A percentile compares a stretch with the other conserved stretches of the same genome.
These are phyloP conservation scores for Papilio polytes DNA, from an alignment of 1,140 invertebrate species.

Conservation along the genomic window DNA sequence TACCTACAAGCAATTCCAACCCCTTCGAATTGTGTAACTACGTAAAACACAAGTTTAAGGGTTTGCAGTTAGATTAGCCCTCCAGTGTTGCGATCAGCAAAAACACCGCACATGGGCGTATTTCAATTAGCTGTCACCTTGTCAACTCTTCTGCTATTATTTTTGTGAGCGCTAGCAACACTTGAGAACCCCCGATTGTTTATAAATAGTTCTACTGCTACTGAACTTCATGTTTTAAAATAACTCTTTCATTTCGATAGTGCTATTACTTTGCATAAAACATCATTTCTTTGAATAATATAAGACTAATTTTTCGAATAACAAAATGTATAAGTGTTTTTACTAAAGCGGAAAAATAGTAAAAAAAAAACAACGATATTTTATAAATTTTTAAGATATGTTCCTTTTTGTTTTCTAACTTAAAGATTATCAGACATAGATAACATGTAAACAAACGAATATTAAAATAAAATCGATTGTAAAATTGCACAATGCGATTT, in stretches of 20 bases:
- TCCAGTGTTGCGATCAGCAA: conserved; percentile 66
- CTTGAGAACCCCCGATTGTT: conserved; percentile 38
- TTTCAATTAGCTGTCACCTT: conserved; percentile 82
- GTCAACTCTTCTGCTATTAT: conserved; percentile 72
- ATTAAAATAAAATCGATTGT: too few species aligned
- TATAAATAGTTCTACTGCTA: conserved; percentile 46
- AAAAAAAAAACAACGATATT: too few species aligned
- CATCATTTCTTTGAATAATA: not conserved
- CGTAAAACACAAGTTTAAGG: conserved; percentile 57
- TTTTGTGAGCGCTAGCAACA: conserved; percentile 48
- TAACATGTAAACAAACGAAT: too few species aligned
- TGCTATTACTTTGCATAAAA: conserved; percentile 9
- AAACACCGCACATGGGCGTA: conserved; percentile 79
- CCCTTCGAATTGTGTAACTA: conserved; percentile 51
- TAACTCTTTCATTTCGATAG: not conserved
- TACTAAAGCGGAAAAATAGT: too few species aligned
- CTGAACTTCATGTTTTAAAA: conserved; percentile 35
- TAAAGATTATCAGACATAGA: too few species aligned
- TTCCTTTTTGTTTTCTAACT: too few species aligned
- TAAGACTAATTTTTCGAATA: too few species aligned
- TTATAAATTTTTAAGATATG: too few species aligned
- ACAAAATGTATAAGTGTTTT: too few species aligned
- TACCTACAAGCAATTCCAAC: conserved; percentile 48
- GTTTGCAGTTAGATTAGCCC: conserved; percentile 75
- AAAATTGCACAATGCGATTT: too few species aligned